Evolutionary conservation across 1,140 invertebrate species (phyloP), one percentile per base, ranked within the genome.

Genomic region (Metaphire vulgaris): DNA sequence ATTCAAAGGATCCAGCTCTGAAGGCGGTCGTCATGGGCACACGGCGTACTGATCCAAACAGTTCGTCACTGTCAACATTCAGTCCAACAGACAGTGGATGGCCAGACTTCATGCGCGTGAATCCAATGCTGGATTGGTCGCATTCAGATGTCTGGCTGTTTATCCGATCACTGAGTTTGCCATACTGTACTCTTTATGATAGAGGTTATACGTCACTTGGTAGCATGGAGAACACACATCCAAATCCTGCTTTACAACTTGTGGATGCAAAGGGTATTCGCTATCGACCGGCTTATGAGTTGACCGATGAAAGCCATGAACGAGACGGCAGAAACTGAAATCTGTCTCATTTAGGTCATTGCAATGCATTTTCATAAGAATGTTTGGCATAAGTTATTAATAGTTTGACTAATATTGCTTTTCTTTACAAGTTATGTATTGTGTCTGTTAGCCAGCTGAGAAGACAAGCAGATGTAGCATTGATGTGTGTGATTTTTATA

Each of bases 131-230:
- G 2, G 89, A 96, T 80, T 98, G 95, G 95, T 89, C 88, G 12
- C 98, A 97, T 83, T 88, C 88, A 12, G 90, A 96, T 81, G 90
- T 98, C 71, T 98, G 96, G 96, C 89, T 89, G 75, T 97, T 96
- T 82, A 87, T 98, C 6, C 84, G 92, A 15, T 83, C 89, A 26
- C 87, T 92, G 67, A 87, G 90, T 77, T 89, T 98, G 69, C 91
- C 94, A 67, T 98, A 97, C 83, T 98, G 96, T 84, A 88, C 87
- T 28, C 87, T 98, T 0, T 98, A 98, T 84, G 91, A 97, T 83
- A 83, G 89, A 83, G 95, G 95, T 89, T 97, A 94, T 81, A 94
- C 94, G 0, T 97, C 94, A 69, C 87, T 97, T 74, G 95, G 94
- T 29, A 91, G 90, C 81, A 89, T 87, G 80, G 87, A 89, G 6